Base-by-base conservation (phyloP, 2,797 vertebrate species). In the Gallinago nigripennis region DNA sequence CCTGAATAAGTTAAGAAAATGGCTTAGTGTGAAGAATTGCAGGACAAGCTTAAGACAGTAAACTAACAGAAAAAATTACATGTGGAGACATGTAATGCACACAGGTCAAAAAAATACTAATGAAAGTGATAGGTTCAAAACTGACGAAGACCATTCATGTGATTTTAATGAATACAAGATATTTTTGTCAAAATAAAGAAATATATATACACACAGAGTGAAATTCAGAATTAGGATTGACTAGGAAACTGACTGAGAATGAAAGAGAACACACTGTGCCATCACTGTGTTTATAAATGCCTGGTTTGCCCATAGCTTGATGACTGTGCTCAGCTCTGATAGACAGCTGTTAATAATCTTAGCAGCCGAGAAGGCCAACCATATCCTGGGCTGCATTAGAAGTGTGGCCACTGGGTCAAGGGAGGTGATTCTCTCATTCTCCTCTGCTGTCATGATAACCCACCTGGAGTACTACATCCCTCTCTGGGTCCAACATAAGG, bases 271-370 rank as follows among this genome's bases (percentile, higher is more conserved):
- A 61, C 17, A 61, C 2, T 73, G 30, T 39, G 24, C 30, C 10
- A 33, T 25, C 0, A 0, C 2, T 66, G 31, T 30, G 5, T 37
- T 12, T 35, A 43, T 12, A 66, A 69, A 73, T 19, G 27, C 43
- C 30, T 71, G 11, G 16, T 41, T 54, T 75, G 24, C 16, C 15
- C 58, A 58, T 2, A 68, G 53, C 8, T 51, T 46, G 31, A 64
- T 53, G 35, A 64, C 12, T 35, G 11, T 12, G 9, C 24, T 73
- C 46, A 70, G 33, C 30, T 71, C 64, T 50, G 15, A 53, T 2
- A 21, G 12, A 1, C 3, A 15, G 31, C 30, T 56, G 28, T 50
- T 73, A 37, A 61, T 35, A 12, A 13, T 53, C 19, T 30, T 27
- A 17, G 20, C 50, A 51, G 50, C 50, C 13, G 8, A 51, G 48